These are phyloP conservation scores for Catalaphyllia jardinei DNA, from an alignment of 64 coral and sea anemone species.

Conservation along the genomic window DNA sequence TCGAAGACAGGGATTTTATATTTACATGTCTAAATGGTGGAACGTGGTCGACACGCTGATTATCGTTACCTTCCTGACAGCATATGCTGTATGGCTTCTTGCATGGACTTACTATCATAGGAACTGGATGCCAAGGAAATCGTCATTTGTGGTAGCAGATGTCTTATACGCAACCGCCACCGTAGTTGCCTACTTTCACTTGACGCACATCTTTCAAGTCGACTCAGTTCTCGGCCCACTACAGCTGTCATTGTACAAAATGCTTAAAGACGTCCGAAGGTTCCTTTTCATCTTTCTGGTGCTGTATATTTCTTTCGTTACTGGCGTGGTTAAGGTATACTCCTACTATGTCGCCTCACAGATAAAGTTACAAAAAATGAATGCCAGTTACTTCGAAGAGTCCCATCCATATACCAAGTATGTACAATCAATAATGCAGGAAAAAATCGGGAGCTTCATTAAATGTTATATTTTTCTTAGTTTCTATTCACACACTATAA, in stretches of 20 bases:
- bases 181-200: constrained; percentile 2
- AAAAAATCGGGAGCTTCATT: background rate
- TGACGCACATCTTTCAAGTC: constrained; percentile 30
- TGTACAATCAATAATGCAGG: background rate
- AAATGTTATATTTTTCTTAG: too few species aligned
- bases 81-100: background rate
- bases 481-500: too few species aligned
- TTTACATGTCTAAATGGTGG: constrained; percentile 49
- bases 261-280: constrained; percentile 57
- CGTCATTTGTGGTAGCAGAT: background rate
- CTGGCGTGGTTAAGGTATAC: constrained; percentile 54
- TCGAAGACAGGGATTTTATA: background rate
- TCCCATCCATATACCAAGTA: background rate
- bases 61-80: background rate
- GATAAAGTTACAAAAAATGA: background rate
- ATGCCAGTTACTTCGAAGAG: background rate
- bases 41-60: constrained; percentile 28
- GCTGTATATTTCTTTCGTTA: constrained; percentile 51
- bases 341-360: constrained; percentile 46
- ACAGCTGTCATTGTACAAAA: constrained; percentile 63
- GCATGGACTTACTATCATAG: background rate
- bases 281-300: constrained; percentile 59
- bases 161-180: constrained; percentile 6
- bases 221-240: constrained; percentile 63
- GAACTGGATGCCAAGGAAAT: background rate